Evolutionary conservation across 2,797 vertebrate genomes (phyloP), one percentile per base, ranked within the genome.

Genomic region (Ficedula albicollis): DNA sequence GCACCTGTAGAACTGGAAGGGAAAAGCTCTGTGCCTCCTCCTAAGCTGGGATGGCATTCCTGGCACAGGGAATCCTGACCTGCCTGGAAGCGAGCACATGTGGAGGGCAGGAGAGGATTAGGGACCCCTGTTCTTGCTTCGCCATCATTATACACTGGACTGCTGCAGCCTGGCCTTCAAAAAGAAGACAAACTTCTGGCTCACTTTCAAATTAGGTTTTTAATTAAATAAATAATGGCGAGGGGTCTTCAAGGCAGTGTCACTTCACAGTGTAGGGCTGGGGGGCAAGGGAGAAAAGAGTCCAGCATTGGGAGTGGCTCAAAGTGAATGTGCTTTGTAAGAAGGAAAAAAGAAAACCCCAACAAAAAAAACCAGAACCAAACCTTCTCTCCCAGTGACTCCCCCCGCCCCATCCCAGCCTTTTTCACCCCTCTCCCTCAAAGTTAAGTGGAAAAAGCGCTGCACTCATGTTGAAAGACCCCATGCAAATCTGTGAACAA

Each of bases 211-310:
- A 97, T 92, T 70, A 95, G 96, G 84, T 91, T 97, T 97, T 97
- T 97, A 96, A 98, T 98, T 98, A 98, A 98, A 98, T 98, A 98
- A 98, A 98, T 98, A 97, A 97, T 21, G 75, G 63, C 11, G 51
- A 96, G 97, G 94, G 91, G 94, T 92, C 92, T 93, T 97, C 95
- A 97, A 98, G 98, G 98, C 98, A 98, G 97, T 97, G 43, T 97
- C 98, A 96, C 97, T 95, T 98, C 98, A 98, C 98, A 98, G 98
- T 98, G 98, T 96, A 96, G 96, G 94, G 95, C 54, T 82, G 59
- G 84, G 84, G 77, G 89, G 41, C 21, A 64, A 87, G 89, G 77
- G 89, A 52, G 29, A 49, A 84, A 66, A 69, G 52, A 87, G 72
- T 55, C 84, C 93, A 93, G 83, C 93, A 83, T 10, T 21, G 41